phyloP scores from a whole-genome alignment of 2,113 vertebrate genomes.

The Martes martes region DNA sequence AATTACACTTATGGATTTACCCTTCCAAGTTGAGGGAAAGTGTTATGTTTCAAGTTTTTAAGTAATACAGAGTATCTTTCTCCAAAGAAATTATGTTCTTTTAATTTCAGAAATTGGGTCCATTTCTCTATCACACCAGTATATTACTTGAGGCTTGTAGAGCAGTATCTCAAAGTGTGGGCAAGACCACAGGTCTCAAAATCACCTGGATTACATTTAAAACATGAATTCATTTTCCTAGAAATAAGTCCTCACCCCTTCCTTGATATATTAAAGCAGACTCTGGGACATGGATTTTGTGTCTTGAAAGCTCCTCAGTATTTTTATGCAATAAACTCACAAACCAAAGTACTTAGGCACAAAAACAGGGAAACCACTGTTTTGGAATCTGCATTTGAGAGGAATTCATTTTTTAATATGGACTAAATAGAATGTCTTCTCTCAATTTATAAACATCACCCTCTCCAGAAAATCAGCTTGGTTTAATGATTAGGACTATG shows the following conservation, averaged over 20 bases:
- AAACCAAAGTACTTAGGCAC: not conserved
- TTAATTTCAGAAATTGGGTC: constrained; percentile 38
- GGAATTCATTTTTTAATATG: not conserved
- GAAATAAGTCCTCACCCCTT: not conserved
- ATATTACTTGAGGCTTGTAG: not conserved
- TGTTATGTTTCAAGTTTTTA: constrained; percentile 48
- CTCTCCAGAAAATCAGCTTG: constrained; percentile 38
- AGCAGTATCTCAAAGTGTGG: not conserved
- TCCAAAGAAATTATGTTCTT: constrained; percentile 36
- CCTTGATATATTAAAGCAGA: not conserved
- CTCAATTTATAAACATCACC: constrained; percentile 36
- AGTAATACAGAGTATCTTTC: constrained; percentile 35
- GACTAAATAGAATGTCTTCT: constrained; percentile 16
- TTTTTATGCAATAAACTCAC: not conserved
- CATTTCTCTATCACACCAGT: not conserved
- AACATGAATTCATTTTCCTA: not conserved
- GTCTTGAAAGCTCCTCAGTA: not conserved
- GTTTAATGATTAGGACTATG: constrained; percentile 32
- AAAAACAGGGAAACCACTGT: constrained; percentile 35
- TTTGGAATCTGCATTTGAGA: constrained; percentile 1
- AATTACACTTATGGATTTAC: constrained; percentile 34
- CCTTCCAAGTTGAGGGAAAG: constrained; percentile 31
- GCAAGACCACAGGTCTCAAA: not conserved
- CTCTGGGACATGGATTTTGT: not conserved
- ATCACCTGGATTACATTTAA: not conserved